Base-by-base conservation (phyloP, 2,797 vertebrate genomes). In the Bufotes viridis region DNA sequence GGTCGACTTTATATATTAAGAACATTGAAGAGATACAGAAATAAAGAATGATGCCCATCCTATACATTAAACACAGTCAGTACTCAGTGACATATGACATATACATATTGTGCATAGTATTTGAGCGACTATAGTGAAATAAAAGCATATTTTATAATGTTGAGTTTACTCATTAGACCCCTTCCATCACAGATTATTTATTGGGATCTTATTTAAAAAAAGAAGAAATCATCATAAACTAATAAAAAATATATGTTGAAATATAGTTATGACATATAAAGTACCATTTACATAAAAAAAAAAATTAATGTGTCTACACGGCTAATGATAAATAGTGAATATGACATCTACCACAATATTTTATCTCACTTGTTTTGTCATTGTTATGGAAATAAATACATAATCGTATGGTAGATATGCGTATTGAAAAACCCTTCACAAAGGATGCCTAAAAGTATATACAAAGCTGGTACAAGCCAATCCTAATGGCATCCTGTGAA, bases 311-410 rank as follows among this genome's bases (percentile, higher is more conserved):
- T 83, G 69, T 85, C 42, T 51, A 22, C 10, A n/a, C 82, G 90
- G 86, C 86, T 82, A 87, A 90, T 90, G 85, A 89, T 26, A 78
- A 81, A 82, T 74, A 12, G 90, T 87, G 90, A 82, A 89, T 93
- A 92, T 93, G 93, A 91, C 91, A 93, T 91, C 92, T 93, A 92
- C 93, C 91, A 93, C 91, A 94, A 94, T 95, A 93, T 93, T 92
- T 93, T 93, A 91, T 61, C 84, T 69, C 8, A 10, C 51, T 58
- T 58, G 22, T 1, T 51, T 51, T 53, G 11, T 53, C 74, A 91
- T 91, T 67, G 89, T 87, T 92, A 93, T 92, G 93, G 91, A 15
- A 51, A 88, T 93, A 91, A 90, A 92, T 94, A 94, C 91, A 91
- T 94, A 92, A 93, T 93, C 91, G 93, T 92, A 42, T 5, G 5